Percentiles rank a stretch among this genome's conserved stretches.
Evolutionary conservation across 2,888 invertebrate species (phyloP).

Genomic region (Agonopterix subpropinquella): DNA sequence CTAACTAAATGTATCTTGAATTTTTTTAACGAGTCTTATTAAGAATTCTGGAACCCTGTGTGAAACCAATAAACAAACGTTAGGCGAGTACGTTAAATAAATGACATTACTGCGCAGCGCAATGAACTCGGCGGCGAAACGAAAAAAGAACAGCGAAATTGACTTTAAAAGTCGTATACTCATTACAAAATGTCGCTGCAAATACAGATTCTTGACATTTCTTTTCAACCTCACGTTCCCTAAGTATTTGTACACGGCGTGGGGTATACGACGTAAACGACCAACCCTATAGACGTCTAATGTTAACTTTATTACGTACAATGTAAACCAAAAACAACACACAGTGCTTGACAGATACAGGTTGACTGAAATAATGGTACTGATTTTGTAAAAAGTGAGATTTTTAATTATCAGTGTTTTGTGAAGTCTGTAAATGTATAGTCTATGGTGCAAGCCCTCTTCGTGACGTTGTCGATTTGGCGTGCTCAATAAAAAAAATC

Average conservation of each 20-base stretch:
- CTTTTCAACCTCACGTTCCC: constrained; percentile 7
- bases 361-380: no score
- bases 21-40: no score
- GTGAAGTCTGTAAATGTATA: neutral
- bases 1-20: no score
- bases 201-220: constrained; percentile 4
- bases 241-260: constrained; percentile 16
- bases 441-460: constrained; percentile 21
- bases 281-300: no score
- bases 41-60: no score
- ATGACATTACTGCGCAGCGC: neutral
- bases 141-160: constrained; percentile 1
- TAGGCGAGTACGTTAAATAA: neutral
- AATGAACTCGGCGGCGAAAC: neutral
- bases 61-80: no score
- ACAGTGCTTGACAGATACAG: no score
- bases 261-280: constrained; percentile 12
- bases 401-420: no score
- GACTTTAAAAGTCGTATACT: neutral
- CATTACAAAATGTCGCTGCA: constrained; percentile 3
- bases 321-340: no score
- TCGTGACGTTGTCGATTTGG: constrained; percentile 55
- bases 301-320: no score
- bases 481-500: constrained; percentile 52
- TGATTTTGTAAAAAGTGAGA: no score